These are phyloP conservation scores for Ceratosolen fusciceps DNA, from an alignment of 1,140 invertebrate genomes.

Conservation along the genomic window DNA sequence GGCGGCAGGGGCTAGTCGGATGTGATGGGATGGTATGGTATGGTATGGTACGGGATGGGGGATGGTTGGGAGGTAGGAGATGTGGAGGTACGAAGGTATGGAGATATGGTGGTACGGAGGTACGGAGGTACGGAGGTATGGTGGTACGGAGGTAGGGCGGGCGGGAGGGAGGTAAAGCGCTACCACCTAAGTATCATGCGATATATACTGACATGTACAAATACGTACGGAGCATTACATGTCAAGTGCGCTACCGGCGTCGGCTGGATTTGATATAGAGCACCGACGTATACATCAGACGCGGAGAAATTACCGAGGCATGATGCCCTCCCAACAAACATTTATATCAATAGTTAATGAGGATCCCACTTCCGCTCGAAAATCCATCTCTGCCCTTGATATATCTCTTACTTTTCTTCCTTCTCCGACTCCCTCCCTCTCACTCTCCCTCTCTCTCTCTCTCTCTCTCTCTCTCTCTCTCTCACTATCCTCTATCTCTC, in stretches of 20 bases:
- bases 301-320: not conserved
- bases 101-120: too few relatives aligned
- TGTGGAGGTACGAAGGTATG: too few relatives aligned
- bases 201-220: constrained; percentile 17
- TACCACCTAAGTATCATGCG: constrained; percentile 27
- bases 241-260: constrained; percentile 14
- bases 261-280: not conserved
- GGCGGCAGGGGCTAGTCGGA: constrained; percentile 28
- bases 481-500: too few relatives aligned
- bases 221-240: constrained; percentile 14
- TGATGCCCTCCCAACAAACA: not conserved
- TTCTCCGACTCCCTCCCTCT: not conserved
- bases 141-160: too few relatives aligned
- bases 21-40: too few relatives aligned
- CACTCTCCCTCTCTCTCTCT: too few relatives aligned
- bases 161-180: constrained; percentile 23
- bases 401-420: too few relatives aligned
- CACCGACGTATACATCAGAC: not conserved
- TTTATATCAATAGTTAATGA: constrained; percentile 17
- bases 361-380: not conserved
- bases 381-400: too few relatives aligned
- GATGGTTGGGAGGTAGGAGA: too few relatives aligned
- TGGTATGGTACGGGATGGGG: too few relatives aligned
- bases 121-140: too few relatives aligned
- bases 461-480: too few relatives aligned